phyloP scores from a whole-genome alignment of 1,140 invertebrate genomes.

The Phymorhynchus buccinoides region DNA sequence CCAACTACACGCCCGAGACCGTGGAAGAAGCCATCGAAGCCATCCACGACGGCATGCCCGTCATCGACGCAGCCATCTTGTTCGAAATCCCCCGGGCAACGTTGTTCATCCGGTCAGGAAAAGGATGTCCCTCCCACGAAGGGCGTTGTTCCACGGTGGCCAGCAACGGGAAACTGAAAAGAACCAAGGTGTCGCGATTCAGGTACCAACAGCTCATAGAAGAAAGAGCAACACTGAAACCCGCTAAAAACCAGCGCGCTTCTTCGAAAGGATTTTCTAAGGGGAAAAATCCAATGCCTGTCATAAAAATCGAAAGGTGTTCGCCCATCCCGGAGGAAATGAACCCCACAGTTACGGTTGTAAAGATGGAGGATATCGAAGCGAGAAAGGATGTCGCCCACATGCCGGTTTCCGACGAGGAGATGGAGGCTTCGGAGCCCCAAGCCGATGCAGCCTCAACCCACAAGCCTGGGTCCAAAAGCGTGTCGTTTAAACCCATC shows the following conservation, averaged over 20 bases:
- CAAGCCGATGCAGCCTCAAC: no score
- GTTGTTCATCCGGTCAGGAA: conserved; percentile 14
- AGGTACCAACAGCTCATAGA: neutral
- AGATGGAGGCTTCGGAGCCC: neutral
- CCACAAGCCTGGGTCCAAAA: neutral
- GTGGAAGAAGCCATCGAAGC: conserved; percentile 22
- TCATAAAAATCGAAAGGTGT: no score
- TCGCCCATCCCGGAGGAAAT: neutral
- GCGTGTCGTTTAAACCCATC: neutral
- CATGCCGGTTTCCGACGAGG: no score
- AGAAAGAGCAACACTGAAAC: neutral
- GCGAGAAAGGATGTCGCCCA: neutral
- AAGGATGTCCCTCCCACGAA: conserved; percentile 20
- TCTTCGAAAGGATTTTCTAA: no score
- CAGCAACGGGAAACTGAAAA: neutral
- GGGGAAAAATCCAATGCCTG: no score
- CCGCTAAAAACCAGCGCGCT: no score
- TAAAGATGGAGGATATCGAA: neutral
- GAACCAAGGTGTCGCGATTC: conserved; percentile 3
- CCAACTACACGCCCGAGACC: neutral
- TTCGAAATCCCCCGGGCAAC: conserved; percentile 28
- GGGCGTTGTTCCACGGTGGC: conserved; percentile 34
- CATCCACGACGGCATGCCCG: conserved; percentile 25
- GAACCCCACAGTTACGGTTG: neutral
- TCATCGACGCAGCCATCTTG: conserved; percentile 32